Base-by-base conservation (phyloP, 2,113 vertebrate species). In the Alosa alosa region DNA sequence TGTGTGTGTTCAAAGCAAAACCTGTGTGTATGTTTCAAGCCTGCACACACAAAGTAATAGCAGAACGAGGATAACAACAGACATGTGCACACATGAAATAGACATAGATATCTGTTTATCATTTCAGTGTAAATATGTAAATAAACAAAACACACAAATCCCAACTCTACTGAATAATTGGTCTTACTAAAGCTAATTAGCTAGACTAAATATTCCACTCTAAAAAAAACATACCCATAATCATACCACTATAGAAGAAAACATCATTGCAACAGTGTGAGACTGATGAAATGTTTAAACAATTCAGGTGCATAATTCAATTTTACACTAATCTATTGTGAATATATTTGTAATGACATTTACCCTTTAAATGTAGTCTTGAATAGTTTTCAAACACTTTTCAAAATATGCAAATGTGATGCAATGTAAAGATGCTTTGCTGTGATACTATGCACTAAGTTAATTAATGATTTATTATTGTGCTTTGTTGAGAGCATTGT, bases 1-100 rank as follows among this genome's bases (percentile, higher is more conserved):
- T 72, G n/a, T 72, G 64, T 25, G 31, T 72, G 31, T 78, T 78
- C 72, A 78, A 78, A 78, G 72, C 72, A 78, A 78, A 78, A 64
- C 20, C 20, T 64, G 60, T 5, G 11, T 78, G 72, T 39, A 11
- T 78, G 72, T 78, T 13, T 78, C 36, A 72, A 72, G 31, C 10
- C 31, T 39, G 36, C 36, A 39, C 25, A 78, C 31, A 78, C 72
- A 78, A 78, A 78, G 72, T 15, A 39, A 78, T 17, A 31, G 25
- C 72, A 78, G 31, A 78, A 78, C 72, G 15, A 78, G 13, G 31
- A 36, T 15, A 39, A 78, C 72, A 78, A 18, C 72, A 39, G 36
- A 0, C 31, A 72, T 13, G 31, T 39, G 31, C 36, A 78, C 36
- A 31, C 64, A 31, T 13, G 64, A 68, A 11, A 68, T 31, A 41